A percentile compares a stretch with the other conserved stretches of the same genome.
Conservation (phyloP, 1,140 invertebrate species). For the Frieseomelitta varia region DNA sequence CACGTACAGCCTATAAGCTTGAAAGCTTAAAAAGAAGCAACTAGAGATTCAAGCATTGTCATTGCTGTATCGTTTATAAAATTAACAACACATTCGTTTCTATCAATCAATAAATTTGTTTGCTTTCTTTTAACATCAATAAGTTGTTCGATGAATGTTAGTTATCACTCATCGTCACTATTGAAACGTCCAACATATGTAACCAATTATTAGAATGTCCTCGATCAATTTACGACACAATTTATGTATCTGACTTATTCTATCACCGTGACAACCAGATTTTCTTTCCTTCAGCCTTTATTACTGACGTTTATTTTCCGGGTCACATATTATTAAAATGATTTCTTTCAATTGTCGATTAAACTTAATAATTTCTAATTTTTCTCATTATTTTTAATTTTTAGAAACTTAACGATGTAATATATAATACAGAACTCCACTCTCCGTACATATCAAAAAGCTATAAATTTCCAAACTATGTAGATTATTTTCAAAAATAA, state of each 20-base stretch:
- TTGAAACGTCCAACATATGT: not conserved
- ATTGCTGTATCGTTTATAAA: not conserved
- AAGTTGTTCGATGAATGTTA: not conserved
- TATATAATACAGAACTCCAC: no score
- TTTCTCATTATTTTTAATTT: no score
- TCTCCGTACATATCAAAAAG: no score
- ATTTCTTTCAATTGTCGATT: no score
- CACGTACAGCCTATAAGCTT: not conserved
- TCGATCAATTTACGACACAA: not conserved
- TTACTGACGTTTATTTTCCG: not conserved
- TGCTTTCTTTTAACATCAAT: not conserved
- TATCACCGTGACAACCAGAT: not conserved
- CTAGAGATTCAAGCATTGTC: not conserved
- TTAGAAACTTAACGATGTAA: no score
- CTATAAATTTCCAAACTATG: not conserved
- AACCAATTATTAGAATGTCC: not conserved
- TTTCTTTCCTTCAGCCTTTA: not conserved
- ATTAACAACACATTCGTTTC: not conserved
- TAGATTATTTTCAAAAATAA: not conserved
- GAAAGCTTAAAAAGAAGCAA: not conserved
- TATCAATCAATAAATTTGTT: not conserved
- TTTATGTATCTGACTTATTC: not conserved
- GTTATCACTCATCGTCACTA: not conserved
- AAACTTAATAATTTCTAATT: no score
- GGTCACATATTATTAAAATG: not conserved